Conservation (phyloP, 2,113 vertebrate genomes). For the Cacatua alba region DNA sequence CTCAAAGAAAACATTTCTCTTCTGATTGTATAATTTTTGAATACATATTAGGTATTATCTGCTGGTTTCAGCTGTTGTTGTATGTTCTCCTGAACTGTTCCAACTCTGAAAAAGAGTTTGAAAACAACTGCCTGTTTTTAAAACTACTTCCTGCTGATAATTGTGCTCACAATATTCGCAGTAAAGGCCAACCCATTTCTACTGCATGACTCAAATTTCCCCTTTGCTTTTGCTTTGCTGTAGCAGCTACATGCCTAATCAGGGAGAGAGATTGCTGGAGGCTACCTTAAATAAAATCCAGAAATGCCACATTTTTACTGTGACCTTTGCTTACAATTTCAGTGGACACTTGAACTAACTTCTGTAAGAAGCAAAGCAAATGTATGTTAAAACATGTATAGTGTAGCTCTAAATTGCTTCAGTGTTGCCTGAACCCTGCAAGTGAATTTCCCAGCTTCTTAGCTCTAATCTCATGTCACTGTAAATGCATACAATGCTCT, state of each 20-base stretch:
- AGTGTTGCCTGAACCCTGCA: background rate
- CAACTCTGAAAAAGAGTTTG: conserved; percentile 20
- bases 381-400: background rate
- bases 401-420: background rate
- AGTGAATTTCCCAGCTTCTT: background rate
- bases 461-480: background rate
- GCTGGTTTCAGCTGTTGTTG: conserved; percentile 42
- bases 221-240: background rate
- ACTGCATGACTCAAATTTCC: conserved; percentile 65
- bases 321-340: conserved; percentile 26
- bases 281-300: conserved; percentile 52
- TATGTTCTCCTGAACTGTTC: conserved; percentile 37
- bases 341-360: background rate
- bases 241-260: background rate
- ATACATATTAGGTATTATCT: conserved; percentile 57
- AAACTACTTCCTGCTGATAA: conserved; percentile 72
- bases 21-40: conserved; percentile 12
- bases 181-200: conserved; percentile 35
- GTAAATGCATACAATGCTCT: background rate
- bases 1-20: conserved; percentile 56
- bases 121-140: conserved; percentile 70
- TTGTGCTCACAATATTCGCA: conserved; percentile 27
- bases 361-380: background rate
- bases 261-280: conserved; percentile 6
- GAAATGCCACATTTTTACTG: conserved; percentile 25